Evolutionary conservation across 2,888 invertebrate genomes (phyloP), one percentile per base, ranked within the genome.

Genomic region (Pammene fasciana): DNA sequence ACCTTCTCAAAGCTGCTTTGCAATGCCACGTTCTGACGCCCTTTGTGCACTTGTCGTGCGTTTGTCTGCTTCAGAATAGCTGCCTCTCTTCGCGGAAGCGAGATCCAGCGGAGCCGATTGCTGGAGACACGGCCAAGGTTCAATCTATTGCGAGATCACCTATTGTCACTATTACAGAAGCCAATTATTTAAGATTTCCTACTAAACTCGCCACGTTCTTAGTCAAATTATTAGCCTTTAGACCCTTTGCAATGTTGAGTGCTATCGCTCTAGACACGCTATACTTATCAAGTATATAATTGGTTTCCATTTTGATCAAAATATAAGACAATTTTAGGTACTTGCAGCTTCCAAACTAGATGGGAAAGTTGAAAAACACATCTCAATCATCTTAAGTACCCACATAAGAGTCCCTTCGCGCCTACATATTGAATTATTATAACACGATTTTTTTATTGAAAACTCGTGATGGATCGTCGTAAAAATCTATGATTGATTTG

Each of bases 401-500:
- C 74, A 70, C 75, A 71, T 72, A 75, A 72, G 74, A 78, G 75
- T 75, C 70, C 72, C 72, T 72, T 64, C 71, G 73, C 72, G 71
- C 68, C 67, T 73, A 74, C 75, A 74, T 77, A 79, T 79, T 73
- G 76, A 82, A 80, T 78, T 78, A 78, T 77, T 75, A 78, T 77
- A 79, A 78, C 76, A 79, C 75, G 74, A 67, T 82, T 84, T 84
- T 88, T 89, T 86, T 82, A 90, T 86, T 90, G 84, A 88, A 91
- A 91, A 85, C 85, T 88, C 83, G 79, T 92, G 92, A 92, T 92
- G 86, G 92, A 92, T 92, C 87, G 86, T 88, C 90, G 81, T 85
- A 82, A 89, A 59, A 90, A 90, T 90, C 90, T 90, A 92, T 92
- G 92, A 92, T 92, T 92, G 92, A 92, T 92, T 90, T 85, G 87